Percentiles rank a stretch among this genome's conserved stretches.
phyloP scores from a whole-genome alignment of 2,888 invertebrate genomes.

The Andricus quercusramuli region DNA sequence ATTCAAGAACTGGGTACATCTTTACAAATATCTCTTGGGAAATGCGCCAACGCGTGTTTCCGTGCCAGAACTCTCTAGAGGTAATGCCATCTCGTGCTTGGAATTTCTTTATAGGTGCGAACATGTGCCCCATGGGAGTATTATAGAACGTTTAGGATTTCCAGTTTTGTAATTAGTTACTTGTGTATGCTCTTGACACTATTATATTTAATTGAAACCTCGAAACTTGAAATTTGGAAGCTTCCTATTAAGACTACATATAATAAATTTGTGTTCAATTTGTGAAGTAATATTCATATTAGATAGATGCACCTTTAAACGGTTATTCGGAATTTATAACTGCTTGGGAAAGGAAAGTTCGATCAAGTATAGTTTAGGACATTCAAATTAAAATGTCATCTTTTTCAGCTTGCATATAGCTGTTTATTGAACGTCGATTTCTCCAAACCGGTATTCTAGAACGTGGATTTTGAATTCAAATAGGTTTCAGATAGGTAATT shows the following conservation, averaged over 20 bases:
- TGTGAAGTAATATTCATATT: no score
- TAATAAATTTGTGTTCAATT: no score
- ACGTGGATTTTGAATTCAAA: slow-evolving; percentile 35
- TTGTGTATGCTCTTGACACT: neutral
- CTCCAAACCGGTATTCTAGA: slow-evolving; percentile 29
- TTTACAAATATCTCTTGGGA: slow-evolving; percentile 26
- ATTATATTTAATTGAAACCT: slow-evolving; percentile 6
- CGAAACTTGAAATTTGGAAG: neutral
- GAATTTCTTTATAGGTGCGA: slow-evolving; percentile 39
- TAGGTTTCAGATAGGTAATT: slow-evolving; percentile 28
- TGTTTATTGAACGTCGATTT: slow-evolving; percentile 30
- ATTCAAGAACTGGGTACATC: slow-evolving; percentile 38
- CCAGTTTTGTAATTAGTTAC: slow-evolving; percentile 19
- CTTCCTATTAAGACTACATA: no score
- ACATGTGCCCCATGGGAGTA: slow-evolving; percentile 29
- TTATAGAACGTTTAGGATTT: slow-evolving; percentile 34
- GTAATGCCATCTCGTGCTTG: slow-evolving; percentile 35
- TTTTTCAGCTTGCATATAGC: slow-evolving; percentile 19
- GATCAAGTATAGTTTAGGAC: neutral
- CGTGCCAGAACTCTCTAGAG: slow-evolving; percentile 28
- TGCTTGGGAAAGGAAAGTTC: neutral
- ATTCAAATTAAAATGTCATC: slow-evolving; percentile 31
- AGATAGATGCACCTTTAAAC: no score
- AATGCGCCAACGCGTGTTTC: slow-evolving; percentile 39
- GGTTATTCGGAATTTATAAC: no score